These are phyloP conservation scores for Clivina fossor DNA, from an alignment of 2,888 invertebrate species.

Conservation along the genomic window DNA sequence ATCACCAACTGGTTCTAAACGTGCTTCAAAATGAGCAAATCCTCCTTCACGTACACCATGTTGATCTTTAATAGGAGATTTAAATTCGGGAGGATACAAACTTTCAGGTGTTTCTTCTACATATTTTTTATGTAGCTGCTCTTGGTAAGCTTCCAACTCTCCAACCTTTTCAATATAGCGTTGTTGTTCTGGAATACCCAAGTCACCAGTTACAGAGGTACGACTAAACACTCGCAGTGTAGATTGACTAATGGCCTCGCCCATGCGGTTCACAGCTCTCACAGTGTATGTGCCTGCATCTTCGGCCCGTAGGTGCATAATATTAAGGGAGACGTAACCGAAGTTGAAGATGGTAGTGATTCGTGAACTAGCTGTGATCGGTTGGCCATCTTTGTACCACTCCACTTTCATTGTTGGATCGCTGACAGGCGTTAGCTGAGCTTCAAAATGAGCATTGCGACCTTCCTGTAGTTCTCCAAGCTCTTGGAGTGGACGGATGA, in stretches of 20 bases:
- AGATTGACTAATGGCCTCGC: conserved; percentile 86
- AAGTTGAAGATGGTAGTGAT: conserved; percentile 98
- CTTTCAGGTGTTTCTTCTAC: conserved; percentile 80
- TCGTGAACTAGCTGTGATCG: conserved; percentile 95
- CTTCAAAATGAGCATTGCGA: conserved; percentile 90
- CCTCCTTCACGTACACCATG: conserved; percentile 86
- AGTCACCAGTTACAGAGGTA: conserved; percentile 81
- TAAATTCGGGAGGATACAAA: conserved; percentile 80
- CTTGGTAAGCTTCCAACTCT: conserved; percentile 86
- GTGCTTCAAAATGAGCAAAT: conserved; percentile 93
- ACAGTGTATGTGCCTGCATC: conserved; percentile 95
- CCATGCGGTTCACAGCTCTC: conserved; percentile 86
- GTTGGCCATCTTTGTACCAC: conserved; percentile 93
- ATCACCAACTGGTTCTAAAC: conserved; percentile 91
- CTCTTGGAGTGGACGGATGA: conserved; percentile 84
- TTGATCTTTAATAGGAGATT: conserved; percentile 87
- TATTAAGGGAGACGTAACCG: conserved; percentile 98
- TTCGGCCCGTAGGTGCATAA: conserved; percentile 97
- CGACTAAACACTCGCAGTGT: conserved; percentile 74
- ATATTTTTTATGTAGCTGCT: conserved; percentile 77
- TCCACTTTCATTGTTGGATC: conserved; percentile 93
- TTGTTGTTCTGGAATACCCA: conserved; percentile 88
- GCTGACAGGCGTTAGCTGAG: conserved; percentile 87
- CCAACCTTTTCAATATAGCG: conserved; percentile 90
- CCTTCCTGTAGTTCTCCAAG: conserved; percentile 87